Base-by-base conservation (phyloP, 2,113 vertebrate species). In the Myiopsitta monachus region DNA sequence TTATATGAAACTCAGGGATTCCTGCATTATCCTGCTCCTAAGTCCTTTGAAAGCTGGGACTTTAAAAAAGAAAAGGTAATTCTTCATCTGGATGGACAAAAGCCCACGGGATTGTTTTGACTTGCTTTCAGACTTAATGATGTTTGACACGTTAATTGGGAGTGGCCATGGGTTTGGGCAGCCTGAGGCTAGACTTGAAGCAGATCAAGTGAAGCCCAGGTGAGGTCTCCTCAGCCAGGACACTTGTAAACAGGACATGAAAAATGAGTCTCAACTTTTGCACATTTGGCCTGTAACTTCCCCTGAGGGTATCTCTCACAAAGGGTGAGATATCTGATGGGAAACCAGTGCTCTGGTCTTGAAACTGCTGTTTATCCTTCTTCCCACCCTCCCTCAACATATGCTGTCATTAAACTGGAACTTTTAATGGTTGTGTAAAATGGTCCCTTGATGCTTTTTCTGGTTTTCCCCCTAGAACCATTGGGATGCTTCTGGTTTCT, bases 201-300 rank as follows among this genome's bases (percentile, higher is more conserved):
- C 78, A 76, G 44, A 85, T 39, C 36, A 28, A 8, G 30, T 67
- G 54, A 63, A 81, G 26, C 41, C 38, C 69, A 68, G 64, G 52
- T 90, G 90, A 93, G 57, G 43, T 93, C 43, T 95, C 61, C 31
- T 14, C 15, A 47, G 38, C 9, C 66, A 41, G 64, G 76, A 43
- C 74, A 51, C 33, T 95, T 70, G 78, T 83, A 88, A 95, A 95
- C 64, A 95, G 47, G 59, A 93, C 46, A 4, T 77, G 72, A 91
- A 88, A 90, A 96, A 92, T 86, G n/a, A 77, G 54, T 90, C 79
- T 95, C 61, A 81, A 55, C 85, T 92, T 95, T 87, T 74, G 70
- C 51, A 52, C 10, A 14, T 90, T 90, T 90, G 46, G 85, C 51
- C 68, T 67, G n/a, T 92, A 83, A 81, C 46, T 93, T 81, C 44